Base-by-base conservation (phyloP, 2,888 invertebrate genomes). In the Tinea pellionella region DNA sequence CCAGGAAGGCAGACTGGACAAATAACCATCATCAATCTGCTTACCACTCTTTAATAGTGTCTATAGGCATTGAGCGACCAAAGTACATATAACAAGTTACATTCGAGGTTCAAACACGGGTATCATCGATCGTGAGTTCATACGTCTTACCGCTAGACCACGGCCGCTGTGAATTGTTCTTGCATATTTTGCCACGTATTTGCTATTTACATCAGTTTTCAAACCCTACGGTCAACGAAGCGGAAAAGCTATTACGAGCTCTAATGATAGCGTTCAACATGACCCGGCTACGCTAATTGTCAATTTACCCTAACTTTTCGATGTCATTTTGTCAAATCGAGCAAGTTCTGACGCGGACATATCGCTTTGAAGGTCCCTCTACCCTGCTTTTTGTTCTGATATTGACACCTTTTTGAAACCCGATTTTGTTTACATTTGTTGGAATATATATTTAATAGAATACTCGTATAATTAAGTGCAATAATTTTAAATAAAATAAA, bases 181-280 rank as follows among this genome's bases (percentile, higher is more conserved):
- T 24, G 24, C 6, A 24, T 24, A 24, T 24, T 24, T 2, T 24
- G 2, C 6, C 24, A 24, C 24, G 24, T n/a, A 37, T 37, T 37
- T 37, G 37, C 9, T n/a, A 37, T 37, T 37, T 2, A 9, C 37
- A 37, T 9, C 9, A 37, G 37, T 47, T 47, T 7, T 53, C 19
- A 53, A n/a, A 53, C 53, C 53, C 53, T 47, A 70, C 72, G 85
- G 79, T 78, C 84, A 78, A 75, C 74, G 83, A 80, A 72, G 84
- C 79, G 85, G 81, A 85, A 87, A 87, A 83, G 84, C 80, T 85
- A 86, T 87, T 85, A 84, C 83, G 76, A 72, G 73, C 73, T 77
- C 73, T 83, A 86, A 87, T 83, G 85, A 81, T 79, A 77, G 82
- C 84, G 85, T 80, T 86, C 82, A 78, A 64, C 63, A 65, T 47